Base-by-base conservation (phyloP, 2,797 vertebrate species). In the Cetoscarus ocellatus region DNA sequence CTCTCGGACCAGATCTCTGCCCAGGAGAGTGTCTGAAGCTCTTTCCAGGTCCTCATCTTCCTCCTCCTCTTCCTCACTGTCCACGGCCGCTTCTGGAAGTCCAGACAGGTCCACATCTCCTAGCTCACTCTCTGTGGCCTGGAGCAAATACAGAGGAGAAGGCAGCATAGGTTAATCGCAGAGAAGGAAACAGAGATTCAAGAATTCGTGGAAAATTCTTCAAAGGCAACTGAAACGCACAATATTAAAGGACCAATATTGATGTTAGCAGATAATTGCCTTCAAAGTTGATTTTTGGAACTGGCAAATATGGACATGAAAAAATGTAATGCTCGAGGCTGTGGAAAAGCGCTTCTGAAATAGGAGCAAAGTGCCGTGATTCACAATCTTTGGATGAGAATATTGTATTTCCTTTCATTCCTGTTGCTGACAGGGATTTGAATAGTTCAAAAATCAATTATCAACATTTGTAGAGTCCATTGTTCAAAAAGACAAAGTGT, bases 51-150 rank as follows among this genome's bases (percentile, higher is more conserved):
- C 98, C 90, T 99, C 98, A 56, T 99, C 98, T 70, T 99, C 98
- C 13, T 99, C 97, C 18, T 98, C 97, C 55, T 99, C 98, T 91
- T 99, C 97, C 81, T 99, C 98, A 14, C 97, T 98, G 93, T 99
- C 98, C 62, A 99, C 98, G 14, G 97, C 93, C 44, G 97, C 96
- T 92, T 99, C 98, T 0, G 97, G 97, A 47, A 99, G 97, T 45
- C 97, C 97, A 0, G 98, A 98, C 77, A 99, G 94, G 92, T 99
- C 98, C 72, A 98, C 96, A 67, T 99, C 98, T 73, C 97, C 98
- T 82, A 97, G 93, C 77, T 99, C 98, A 63, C 97, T 99, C 91
- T 99, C 98, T 7, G 97, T 98, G 75, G 97, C 97, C 98, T 99
- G 84, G 17, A 52, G 34, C 5, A 53, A 19, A 27, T 6, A 74